Base-by-base conservation (phyloP, 2,797 vertebrate species). In the Distichodus sexfasciatus region DNA sequence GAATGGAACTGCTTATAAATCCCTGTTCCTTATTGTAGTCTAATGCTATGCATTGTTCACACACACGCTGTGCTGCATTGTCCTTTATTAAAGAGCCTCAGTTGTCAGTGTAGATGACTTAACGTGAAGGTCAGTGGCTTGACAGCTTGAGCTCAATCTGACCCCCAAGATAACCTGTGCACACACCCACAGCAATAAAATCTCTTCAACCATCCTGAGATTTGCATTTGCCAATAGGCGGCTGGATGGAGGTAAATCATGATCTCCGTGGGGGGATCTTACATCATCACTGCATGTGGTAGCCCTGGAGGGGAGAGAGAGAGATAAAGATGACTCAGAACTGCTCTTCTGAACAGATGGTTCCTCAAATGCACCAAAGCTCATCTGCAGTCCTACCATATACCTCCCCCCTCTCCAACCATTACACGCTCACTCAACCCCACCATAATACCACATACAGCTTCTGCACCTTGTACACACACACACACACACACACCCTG, bases 321-420 rank as follows among this genome's bases (percentile, higher is more conserved):
- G 66, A 35, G 41, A 43, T n/a, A n/a, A 31, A 57, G 12, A 62
- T 71, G 67, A 71, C 62, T 75, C 73, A 60, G 54, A 70, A 55
- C 73, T 54, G 40, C 24, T 53, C 48, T 26, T 57, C 29, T 47
- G 73, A 75, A 70, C 67, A 75, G 73, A 75, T 75, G 73, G 73
- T 70, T 66, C 31, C 61, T 61, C 53, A 66, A 64, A 55, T 41
- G 58, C 64, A 41, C n/a, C 62, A 47, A 38, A 31, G 3, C 23
- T n/a, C n/a, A n/a, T n/a, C n/a, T n/a, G n/a, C n/a, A n/a, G n/a
- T n/a, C n/a, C n/a, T n/a, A n/a, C n/a, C n/a, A n/a, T n/a, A n/a
- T n/a, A n/a, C n/a, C n/a, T n/a, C n/a, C n/a, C n/a, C n/a, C n/a
- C n/a, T n/a, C n/a, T n/a, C n/a, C n/a, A n/a, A 29, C 23, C 28